Conservation (phyloP, 2,113 vertebrate species). For the Dasypus novemcinctus region DNA sequence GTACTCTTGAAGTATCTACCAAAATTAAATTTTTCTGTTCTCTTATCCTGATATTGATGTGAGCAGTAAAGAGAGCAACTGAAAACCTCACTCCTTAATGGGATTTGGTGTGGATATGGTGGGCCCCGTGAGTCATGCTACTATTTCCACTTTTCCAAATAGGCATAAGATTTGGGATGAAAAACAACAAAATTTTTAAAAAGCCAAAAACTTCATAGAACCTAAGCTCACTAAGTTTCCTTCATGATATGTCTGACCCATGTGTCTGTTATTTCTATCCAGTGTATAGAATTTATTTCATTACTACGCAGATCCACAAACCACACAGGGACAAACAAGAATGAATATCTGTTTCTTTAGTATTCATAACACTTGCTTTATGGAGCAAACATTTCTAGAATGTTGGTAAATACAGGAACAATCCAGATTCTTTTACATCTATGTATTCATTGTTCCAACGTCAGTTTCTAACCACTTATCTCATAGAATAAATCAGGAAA, state of each 20-base stretch:
- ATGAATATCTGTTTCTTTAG: conserved; percentile 50
- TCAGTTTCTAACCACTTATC: conserved; percentile 57
- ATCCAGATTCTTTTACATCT: conserved; percentile 16
- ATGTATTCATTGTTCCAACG: conserved; percentile 46
- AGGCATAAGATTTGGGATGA: conserved; percentile 20
- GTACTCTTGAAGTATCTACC: conserved; percentile 63
- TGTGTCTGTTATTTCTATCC: conserved; percentile 55
- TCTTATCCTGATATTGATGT: conserved; percentile 52
- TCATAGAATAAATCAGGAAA: conserved; percentile 48
- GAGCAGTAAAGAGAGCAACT: conserved; percentile 35
- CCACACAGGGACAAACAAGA: conserved; percentile 8
- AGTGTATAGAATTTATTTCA: conserved; percentile 36
- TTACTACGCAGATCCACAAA: conserved; percentile 23
- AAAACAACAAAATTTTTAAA: conserved; percentile 19
- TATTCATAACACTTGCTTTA: conserved; percentile 48
- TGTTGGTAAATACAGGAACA: conserved; percentile 47
- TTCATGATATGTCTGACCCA: conserved; percentile 26
- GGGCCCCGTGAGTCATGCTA: not conserved
- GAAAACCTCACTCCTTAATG: conserved; percentile 9
- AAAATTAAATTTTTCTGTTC: conserved; percentile 71
- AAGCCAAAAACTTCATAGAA: conserved; percentile 26
- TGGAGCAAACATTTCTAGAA: conserved; percentile 39
- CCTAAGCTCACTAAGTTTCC: conserved; percentile 45
- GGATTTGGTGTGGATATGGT: conserved; percentile 14
- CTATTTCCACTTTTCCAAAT: conserved; percentile 43